A percentile compares a stretch with the other conserved stretches of the same genome.
Conservation (phyloP, 2,888 invertebrate genomes). For the Sminthurinus aureus region DNA sequence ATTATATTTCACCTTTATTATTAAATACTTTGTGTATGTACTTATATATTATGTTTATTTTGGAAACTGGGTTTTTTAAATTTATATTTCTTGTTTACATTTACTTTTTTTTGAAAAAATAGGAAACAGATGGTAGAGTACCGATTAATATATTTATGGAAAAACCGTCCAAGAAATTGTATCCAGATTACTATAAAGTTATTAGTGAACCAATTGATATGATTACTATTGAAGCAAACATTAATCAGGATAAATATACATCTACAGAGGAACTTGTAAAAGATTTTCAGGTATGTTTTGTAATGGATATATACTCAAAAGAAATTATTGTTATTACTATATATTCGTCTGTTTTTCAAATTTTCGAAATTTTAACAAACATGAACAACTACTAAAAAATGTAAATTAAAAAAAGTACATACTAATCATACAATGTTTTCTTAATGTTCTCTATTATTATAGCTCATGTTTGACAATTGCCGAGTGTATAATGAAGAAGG, state of each 20-base stretch:
- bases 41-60: conserved; percentile 4
- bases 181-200: conserved; percentile 94
- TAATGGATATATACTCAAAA: conserved; percentile 6
- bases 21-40: background rate
- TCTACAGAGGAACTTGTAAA: conserved; percentile 69
- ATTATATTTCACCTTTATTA: too few species aligned
- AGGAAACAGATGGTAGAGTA: conserved; percentile 73
- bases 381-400: background rate
- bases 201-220: conserved; percentile 95
- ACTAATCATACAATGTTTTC: background rate
- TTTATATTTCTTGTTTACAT: conserved; percentile 51
- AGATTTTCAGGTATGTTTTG: conserved; percentile 68
- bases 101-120: conserved; percentile 1
- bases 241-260: conserved; percentile 75
- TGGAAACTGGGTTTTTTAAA: too few species aligned
- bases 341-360: background rate
- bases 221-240: conserved; percentile 90
- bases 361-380: background rate
- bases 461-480: conserved; percentile 97
- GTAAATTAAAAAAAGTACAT: background rate
- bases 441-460: conserved; percentile 57
- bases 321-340: background rate
- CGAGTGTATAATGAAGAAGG: conserved; percentile 96
- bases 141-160: conserved; percentile 94
- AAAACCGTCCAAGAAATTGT: conserved; percentile 92